Evolutionary conservation across 2,888 invertebrate species (phyloP).

Genomic region (Metacarcinus magister): DNA sequence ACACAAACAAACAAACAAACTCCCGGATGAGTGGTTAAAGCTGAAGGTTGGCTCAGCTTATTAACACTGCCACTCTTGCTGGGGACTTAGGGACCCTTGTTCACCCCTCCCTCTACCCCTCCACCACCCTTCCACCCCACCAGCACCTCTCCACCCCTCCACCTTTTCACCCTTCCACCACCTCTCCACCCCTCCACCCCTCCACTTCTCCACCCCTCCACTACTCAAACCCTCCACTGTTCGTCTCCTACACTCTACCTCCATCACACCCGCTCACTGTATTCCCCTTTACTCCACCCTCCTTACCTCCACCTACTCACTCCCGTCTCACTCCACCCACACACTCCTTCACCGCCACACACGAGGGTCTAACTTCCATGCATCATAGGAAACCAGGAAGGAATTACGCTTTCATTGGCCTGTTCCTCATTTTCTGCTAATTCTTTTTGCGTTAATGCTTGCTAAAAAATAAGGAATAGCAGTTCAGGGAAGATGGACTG

Average conservation of each 20-base stretch:
- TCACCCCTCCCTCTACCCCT: neutral
- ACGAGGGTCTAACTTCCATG: neutral
- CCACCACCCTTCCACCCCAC: neutral
- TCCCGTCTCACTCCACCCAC: neutral
- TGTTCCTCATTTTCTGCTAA: neutral
- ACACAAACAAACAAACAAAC: neutral
- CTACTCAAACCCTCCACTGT: neutral
- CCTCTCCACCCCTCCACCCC: neutral
- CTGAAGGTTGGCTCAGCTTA: neutral
- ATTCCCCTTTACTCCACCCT: neutral
- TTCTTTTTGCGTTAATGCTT: neutral
- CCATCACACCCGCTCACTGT: too few species aligned
- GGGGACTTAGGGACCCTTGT: neutral
- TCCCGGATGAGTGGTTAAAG: conserved; percentile 6
- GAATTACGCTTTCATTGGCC: neutral
- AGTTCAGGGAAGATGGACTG: neutral
- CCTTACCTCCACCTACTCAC: neutral
- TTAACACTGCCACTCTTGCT: neutral
- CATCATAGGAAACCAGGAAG: neutral
- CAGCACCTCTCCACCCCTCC: neutral
- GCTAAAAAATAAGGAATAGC: neutral
- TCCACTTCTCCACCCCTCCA: neutral
- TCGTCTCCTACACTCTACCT: neutral
- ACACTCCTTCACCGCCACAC: neutral
- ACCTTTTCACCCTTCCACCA: neutral